Evolutionary conservation across 1,140 invertebrate species (phyloP), one percentile per base, ranked within the genome.

Genomic region (Campoletis sonorensis): DNA sequence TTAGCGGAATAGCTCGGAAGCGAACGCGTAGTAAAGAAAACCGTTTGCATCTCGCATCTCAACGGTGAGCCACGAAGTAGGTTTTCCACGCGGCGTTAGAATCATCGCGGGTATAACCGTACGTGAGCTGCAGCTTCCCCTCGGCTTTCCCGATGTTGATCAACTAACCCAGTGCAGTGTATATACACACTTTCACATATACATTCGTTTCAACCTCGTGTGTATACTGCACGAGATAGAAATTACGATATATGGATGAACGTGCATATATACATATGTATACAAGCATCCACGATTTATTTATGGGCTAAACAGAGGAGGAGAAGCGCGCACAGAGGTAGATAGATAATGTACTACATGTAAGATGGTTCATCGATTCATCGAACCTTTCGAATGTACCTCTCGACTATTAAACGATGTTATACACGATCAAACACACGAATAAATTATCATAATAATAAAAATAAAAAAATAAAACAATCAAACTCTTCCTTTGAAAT

Each of bases 21-120:
- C 71, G 33, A 26, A 54, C 30, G 64, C 58, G 64, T 54, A 37
- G 72, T 23, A 49, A 37, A 49, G 33, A 27, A 49, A 21, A 27
- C 21, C 54, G 58, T 10, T 67, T 33, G n/a, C 64, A 58, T 23
- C 30, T 51, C 40, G 26, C 64, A 40, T 51, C 40, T 40, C 64
- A 40, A 76, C 71, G 80, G 26, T 68, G 49, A 45, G 49, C 51
- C 61, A 72, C 54, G 75, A 80, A 72, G n/a, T 51, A 40, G 61
- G 61, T 64, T 64, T 64, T 64, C 61, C 61, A 11, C n/a, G 27
- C n/a, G 27, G 61, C 61, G 61, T 64, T 64, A 26, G 23, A 23
- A 64, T 64, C 61, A 26, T 64, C 61, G 61, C 10, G 23, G n/a
- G n/a, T n/a, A n/a, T 11, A 64, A 27, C 61, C 61, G 61, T 23